A percentile compares a stretch with the other conserved stretches of the same genome.
These are phyloP conservation scores for Dromococcyx pavoninus DNA, from an alignment of 2,797 vertebrate species.

Conservation along the genomic window DNA sequence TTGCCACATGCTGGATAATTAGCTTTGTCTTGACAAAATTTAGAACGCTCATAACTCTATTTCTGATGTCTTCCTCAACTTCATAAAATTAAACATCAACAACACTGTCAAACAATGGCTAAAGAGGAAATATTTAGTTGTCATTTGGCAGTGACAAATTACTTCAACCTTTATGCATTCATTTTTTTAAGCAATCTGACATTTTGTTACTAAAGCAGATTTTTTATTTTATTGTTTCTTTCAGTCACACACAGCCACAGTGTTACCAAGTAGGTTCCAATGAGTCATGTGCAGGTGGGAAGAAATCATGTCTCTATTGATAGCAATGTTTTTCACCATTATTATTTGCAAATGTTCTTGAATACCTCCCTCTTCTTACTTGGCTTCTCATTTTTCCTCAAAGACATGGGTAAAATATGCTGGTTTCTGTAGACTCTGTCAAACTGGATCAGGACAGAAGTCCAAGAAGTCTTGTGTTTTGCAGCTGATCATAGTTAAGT, in stretches of 20 bases:
- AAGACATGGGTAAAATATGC: not conserved
- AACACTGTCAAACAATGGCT: not conserved
- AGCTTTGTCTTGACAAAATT: not conserved
- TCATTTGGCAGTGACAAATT: constrained; percentile 39
- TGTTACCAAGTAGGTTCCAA: not conserved
- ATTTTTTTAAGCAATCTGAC: constrained; percentile 3
- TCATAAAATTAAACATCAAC: constrained; percentile 5
- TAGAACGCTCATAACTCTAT: not conserved
- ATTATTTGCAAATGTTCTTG: not conserved
- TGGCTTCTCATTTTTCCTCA: not conserved
- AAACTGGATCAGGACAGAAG: not conserved
- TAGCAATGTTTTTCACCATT: not conserved
- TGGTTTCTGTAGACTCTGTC: not conserved
- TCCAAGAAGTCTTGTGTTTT: not conserved
- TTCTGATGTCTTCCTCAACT: not conserved
- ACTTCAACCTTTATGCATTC: constrained; percentile 4
- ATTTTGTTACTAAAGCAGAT: not conserved
- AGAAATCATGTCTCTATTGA: constrained; percentile 19
- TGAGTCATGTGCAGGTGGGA: constrained; percentile 32
- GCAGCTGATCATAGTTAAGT: not conserved
- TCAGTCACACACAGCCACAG: not conserved
- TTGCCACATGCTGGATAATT: not conserved
- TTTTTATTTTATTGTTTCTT: constrained; percentile 17
- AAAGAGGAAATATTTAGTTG: constrained; percentile 34
- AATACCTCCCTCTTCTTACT: not conserved